These are phyloP conservation scores for Anthopleura xanthogrammica DNA, from an alignment of 92 coral and sea anemone species.

Conservation along the genomic window DNA sequence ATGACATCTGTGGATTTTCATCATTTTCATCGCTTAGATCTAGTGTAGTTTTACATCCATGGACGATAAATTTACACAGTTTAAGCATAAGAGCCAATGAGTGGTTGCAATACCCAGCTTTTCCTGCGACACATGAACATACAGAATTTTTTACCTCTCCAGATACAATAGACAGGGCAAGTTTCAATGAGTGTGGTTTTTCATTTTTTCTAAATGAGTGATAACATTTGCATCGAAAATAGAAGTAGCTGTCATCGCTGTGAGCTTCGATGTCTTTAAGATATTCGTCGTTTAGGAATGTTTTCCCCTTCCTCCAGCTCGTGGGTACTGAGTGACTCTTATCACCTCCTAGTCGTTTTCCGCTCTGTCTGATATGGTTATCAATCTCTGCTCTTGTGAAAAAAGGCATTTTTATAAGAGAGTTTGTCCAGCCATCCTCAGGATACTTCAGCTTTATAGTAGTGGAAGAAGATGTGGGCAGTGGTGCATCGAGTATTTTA, in stretches of 20 bases:
- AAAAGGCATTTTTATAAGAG: constrained; percentile 25
- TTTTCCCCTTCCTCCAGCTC: constrained; percentile 51
- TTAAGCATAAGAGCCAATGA: constrained; percentile 45
- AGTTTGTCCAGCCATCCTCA: constrained; percentile 24
- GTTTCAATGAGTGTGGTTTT: constrained; percentile 38
- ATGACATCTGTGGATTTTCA: constrained; percentile 36
- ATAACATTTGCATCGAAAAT: constrained; percentile 40
- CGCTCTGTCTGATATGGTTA: constrained; percentile 24
- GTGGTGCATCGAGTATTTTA: too few relatives aligned
- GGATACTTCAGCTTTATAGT: constrained; percentile 26
- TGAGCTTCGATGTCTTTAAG: constrained; percentile 35
- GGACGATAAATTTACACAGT: constrained; percentile 48
- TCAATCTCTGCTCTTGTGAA: constrained; percentile 41
- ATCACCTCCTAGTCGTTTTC: constrained; percentile 39
- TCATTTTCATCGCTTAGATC: constrained; percentile 42
- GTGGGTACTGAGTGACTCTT: constrained; percentile 46
- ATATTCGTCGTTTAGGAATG: constrained; percentile 56
- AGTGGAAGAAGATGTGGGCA: background rate
- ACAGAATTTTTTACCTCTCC: constrained; percentile 44
- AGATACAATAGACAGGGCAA: constrained; percentile 44
- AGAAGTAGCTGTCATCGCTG: constrained; percentile 41
- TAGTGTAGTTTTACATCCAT: constrained; percentile 38
- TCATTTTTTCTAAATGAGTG: constrained; percentile 54
- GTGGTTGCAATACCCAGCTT: constrained; percentile 47
- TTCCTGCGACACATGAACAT: constrained; percentile 58